phyloP scores from a whole-genome alignment of 2,888 invertebrate genomes.

The Neocrepidodera transversa region DNA sequence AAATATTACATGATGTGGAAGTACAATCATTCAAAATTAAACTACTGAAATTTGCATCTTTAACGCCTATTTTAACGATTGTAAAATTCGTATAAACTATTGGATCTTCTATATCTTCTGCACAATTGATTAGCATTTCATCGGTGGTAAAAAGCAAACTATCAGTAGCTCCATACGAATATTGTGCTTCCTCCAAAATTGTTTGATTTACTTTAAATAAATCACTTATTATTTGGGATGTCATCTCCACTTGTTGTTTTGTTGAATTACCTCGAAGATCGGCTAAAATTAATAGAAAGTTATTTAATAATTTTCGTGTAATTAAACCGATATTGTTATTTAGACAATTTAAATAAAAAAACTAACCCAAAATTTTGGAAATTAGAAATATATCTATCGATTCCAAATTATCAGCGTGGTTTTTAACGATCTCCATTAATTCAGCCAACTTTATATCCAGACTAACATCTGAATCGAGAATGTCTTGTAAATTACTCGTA shows the following conservation, averaged over 20 bases:
- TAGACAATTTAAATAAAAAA: too few relatives aligned
- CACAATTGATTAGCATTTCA: conserved; percentile 50
- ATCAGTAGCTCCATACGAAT: conserved; percentile 40
- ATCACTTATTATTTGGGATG: conserved; percentile 64
- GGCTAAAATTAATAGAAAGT: too few relatives aligned
- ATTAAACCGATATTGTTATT: too few relatives aligned
- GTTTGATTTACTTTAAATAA: conserved; percentile 37
- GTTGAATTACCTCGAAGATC: conserved; percentile 4
- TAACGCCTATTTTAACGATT: conserved; percentile 58
- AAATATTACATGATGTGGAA: conserved; percentile 56
- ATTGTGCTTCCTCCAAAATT: conserved; percentile 41
- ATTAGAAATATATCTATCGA: conserved; percentile 46
- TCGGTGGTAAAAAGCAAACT: conserved; percentile 39
- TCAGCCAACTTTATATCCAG: conserved; percentile 22
- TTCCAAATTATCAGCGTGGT: conserved; percentile 21
- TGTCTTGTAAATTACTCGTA: conserved; percentile 29
- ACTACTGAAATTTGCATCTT: conserved; percentile 60
- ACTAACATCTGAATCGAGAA: conserved; percentile 15
- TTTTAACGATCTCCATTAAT: conserved; percentile 18
- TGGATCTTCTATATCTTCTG: conserved; percentile 7
- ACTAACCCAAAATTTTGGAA: conserved; percentile 41
- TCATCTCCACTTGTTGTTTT: conserved; percentile 52
- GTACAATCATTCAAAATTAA: conserved; percentile 18
- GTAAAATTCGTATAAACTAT: conserved; percentile 60
- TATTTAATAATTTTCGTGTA: too few relatives aligned